Evolutionary conservation across 2,888 invertebrate species (phyloP), one percentile per base, ranked within the genome.

Genomic region (Pomacea canaliculata): DNA sequence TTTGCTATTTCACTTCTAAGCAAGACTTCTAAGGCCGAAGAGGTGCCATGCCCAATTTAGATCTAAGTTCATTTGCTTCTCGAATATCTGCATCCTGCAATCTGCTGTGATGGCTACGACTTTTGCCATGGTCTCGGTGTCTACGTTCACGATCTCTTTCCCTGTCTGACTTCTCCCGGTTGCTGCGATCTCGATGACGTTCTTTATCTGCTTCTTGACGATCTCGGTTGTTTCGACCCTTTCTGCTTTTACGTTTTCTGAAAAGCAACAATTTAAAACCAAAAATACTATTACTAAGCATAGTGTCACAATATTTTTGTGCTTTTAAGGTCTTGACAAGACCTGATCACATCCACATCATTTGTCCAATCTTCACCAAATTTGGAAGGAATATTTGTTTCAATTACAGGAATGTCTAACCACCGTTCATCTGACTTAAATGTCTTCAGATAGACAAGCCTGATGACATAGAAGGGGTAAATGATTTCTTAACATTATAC

Each of bases 1-100:
- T 37, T 37, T 37, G 37, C 37, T 37, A 2, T 56, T 56, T 56
- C 51, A 56, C 7, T 56, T 56, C 8, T 16, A 56, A 16, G 16
- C 51, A 56, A 56, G 51, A 63, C 63, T 23, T 63, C 63, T 63
- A 77, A 23, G 70, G 78, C 71, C 88, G 83, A 7, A 92, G 85
- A n/a, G 92, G 92, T n/a, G 91, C 90, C 80, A 93, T 79, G 12
- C 92, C 92, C 37, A 93, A 86, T 82, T 91, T 91, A 9, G 92
- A 92, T 78, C 93, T 82, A 23, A 92, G 86, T 76, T 90, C 91
- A 88, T 93, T 93, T 7, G 92, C 91, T 83, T 92, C 92, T 46
- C 89, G 89, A 72, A 93, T 91, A 79, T 92, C 92, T 19, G 85
- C 83, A 59, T 90, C 89, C 66, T 71, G 23, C 46, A 60, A 13